phyloP scores from a whole-genome alignment of 92 coral and sea anemone genomes.

The Parazoanthus swiftii region DNA sequence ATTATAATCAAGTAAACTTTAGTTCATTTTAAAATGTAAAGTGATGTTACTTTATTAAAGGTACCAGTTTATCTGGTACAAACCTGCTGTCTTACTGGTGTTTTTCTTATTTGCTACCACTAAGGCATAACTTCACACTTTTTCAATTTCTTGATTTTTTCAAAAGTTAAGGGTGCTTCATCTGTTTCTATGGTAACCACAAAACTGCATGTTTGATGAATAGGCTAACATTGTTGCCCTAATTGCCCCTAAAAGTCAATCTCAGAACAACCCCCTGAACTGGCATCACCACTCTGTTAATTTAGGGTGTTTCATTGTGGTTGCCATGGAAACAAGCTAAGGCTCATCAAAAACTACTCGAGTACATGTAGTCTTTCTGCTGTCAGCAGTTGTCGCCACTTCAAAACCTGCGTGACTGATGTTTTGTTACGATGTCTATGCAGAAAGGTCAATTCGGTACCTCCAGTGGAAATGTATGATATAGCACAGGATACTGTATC shows the following conservation, averaged over 20 bases:
- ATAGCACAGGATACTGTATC: too few relatives aligned
- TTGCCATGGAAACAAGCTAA: too few relatives aligned
- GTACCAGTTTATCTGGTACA: constrained; percentile 24
- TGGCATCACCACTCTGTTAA: too few relatives aligned
- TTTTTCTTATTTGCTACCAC: background rate
- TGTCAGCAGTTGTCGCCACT: too few relatives aligned
- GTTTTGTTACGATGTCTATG: too few relatives aligned
- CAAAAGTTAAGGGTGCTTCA: constrained; percentile 22
- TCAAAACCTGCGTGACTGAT: too few relatives aligned
- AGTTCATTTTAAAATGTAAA: background rate
- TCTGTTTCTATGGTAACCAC: constrained; percentile 15
- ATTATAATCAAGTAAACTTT: background rate
- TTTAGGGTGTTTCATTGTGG: too few relatives aligned
- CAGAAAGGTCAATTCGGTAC: too few relatives aligned
- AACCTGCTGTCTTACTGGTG: background rate
- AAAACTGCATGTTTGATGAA: background rate
- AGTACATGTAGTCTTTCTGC: too few relatives aligned
- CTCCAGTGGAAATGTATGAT: too few relatives aligned
- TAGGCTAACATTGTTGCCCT: background rate
- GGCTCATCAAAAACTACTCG: too few relatives aligned
- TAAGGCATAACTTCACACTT: background rate
- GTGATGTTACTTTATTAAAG: background rate
- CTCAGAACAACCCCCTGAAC: too few relatives aligned
- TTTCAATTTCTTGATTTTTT: background rate
- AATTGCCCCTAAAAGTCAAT: background rate